Evolutionary conservation across 2,113 vertebrate species (phyloP).

Genomic region (Ceratotherium simum): DNA sequence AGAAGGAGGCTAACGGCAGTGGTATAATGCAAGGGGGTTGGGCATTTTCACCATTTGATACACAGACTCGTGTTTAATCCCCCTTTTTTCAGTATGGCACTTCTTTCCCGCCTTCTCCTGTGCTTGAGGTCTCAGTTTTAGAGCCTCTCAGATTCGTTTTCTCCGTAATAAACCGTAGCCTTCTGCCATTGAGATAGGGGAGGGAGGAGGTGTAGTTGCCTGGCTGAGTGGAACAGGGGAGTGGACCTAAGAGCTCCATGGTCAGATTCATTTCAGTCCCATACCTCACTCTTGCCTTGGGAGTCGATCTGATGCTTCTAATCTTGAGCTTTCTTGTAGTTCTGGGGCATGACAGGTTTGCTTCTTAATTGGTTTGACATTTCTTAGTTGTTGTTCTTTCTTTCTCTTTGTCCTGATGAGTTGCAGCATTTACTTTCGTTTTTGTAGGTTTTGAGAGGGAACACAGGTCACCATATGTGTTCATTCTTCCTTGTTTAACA

Average conservation of each 20-base stretch:
- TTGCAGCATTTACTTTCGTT: background rate
- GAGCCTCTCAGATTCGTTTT: background rate
- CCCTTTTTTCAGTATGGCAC: background rate
- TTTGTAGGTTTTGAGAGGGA: background rate
- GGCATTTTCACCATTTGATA: background rate
- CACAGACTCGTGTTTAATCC: background rate
- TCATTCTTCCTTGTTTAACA: background rate
- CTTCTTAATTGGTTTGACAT: background rate
- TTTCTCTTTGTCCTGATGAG: background rate
- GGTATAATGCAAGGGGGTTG: rapidly evolving
- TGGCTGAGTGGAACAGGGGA: background rate
- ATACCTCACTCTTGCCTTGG: background rate
- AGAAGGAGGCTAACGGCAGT: background rate
- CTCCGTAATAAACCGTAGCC: background rate
- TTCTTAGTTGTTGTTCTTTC: background rate
- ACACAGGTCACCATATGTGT: background rate
- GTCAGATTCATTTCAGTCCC: background rate
- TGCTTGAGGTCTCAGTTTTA: background rate
- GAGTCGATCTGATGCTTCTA: background rate
- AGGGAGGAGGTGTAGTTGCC: too few species aligned
- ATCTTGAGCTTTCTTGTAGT: background rate
- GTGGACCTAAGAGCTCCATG: background rate
- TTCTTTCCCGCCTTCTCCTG: background rate
- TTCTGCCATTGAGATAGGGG: background rate
- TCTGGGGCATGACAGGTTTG: background rate